Base-by-base conservation (phyloP, 2,888 invertebrate species). In the Amphipyra berbera region DNA sequence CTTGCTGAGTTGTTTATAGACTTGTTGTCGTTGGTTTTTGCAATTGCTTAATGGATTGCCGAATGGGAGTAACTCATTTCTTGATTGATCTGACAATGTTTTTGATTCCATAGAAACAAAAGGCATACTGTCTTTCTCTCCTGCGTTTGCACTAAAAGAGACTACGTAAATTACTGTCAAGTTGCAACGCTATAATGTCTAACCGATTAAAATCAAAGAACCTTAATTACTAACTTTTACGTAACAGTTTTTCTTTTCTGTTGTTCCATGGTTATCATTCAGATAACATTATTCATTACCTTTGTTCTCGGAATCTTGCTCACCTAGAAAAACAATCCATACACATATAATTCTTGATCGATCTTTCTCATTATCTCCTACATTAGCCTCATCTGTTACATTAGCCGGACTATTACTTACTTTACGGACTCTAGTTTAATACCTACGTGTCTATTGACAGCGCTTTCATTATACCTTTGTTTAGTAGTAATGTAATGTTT, bases 1-100 rank as follows among this genome's bases (percentile, higher is more conserved):
- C 37, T 13, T 38, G 42, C 48, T 41, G 65, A 56, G 68, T 73
- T 77, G 62, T 64, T 67, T 58, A 65, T 60, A 13, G 66, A 45
- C 56, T 48, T 58, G 46, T 37, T 56, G 54, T 49, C 42, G 52
- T 52, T 50, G 38, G 67, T 54, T 60, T 73, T 71, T 61, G 44
- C 35, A 14, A 40, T 45, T 8, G 48, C 3, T 40, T 14, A 66
- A 60, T 59, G 52, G 15, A 62, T 64, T 40, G 21, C 15, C 15
- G 44, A 68, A 61, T 64, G 30, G 15, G 33, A 42, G 44, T 55
- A 37, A 61, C 61, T 73, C 48, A 48, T 42, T 40, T 45, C 50
- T n/a, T n/a, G 6, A 38, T 40, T 15, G 14, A 35, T 35, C 1
- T 21, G 10, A 0, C 15, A 21, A 42, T n/a, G n/a, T n/a, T 40